These are phyloP conservation scores for Eumaeus atala DNA, from an alignment of 1,140 invertebrate species.

Conservation along the genomic window DNA sequence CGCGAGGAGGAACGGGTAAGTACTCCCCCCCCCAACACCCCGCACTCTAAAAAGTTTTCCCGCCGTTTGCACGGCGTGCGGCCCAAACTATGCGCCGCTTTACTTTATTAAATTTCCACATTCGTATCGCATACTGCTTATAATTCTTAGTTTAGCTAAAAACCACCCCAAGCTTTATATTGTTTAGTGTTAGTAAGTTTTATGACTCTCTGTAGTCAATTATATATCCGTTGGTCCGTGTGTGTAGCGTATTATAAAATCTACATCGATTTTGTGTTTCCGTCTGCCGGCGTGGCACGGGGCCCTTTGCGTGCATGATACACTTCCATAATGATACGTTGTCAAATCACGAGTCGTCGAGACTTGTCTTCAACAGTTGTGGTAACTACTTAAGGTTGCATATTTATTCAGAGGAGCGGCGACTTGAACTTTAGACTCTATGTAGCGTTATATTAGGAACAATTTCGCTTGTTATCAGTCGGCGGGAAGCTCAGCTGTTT, in stretches of 20 bases:
- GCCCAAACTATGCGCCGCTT: conserved; percentile 10
- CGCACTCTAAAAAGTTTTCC: conserved; percentile 31
- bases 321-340: conserved; percentile 14
- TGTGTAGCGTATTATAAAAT: background rate
- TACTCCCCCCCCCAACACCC: conserved; percentile 43
- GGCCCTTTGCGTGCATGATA: conserved; percentile 7
- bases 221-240: too few relatives aligned
- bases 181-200: too few relatives aligned
- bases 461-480: conserved; percentile 7
- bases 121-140: background rate
- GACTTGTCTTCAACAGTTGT: conserved; percentile 19
- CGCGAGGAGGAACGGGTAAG: conserved; percentile 96
- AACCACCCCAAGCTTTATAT: too few relatives aligned
- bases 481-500: conserved; percentile 28
- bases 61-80: conserved; percentile 11
- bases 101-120: conserved; percentile 14
- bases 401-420: conserved; percentile 10
- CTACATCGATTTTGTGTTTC: background rate
- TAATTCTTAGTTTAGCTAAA: conserved; percentile 11
- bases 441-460: conserved; percentile 12
- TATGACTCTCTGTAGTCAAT: too few relatives aligned
- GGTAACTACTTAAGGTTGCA: conserved; percentile 19
- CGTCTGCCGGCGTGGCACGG: background rate
- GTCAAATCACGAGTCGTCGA: conserved; percentile 16
- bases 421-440: conserved; percentile 12